Evolutionary conservation across 2,888 invertebrate genomes (phyloP).

Genomic region (Microplitis manilae): DNA sequence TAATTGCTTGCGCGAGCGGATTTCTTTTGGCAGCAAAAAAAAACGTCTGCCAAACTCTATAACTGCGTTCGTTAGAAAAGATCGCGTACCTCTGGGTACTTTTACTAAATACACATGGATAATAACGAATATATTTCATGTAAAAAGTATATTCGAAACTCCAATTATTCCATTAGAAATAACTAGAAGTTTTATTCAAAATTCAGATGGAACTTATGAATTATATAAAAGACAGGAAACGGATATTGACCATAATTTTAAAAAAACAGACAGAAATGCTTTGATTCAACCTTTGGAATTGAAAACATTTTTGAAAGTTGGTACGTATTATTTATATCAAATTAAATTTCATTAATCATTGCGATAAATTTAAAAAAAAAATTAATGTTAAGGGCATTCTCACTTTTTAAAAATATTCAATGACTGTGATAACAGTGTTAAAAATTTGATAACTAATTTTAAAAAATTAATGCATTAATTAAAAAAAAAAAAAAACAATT

Average conservation of each 20-base stretch:
- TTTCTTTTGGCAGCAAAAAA: conserved; percentile 77
- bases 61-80: conserved; percentile 75
- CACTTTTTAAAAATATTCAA: conserved; percentile 37
- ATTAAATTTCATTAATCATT: no score
- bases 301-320: conserved; percentile 79
- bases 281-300: conserved; percentile 76
- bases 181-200: conserved; percentile 78
- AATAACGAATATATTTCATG: conserved; percentile 80
- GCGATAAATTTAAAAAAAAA: no score
- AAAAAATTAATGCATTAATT: no score
- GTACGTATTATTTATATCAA: conserved; percentile 66
- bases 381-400: no score
- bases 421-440: no score
- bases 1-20: conserved; percentile 80
- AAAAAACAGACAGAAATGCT: conserved; percentile 68
- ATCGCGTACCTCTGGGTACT: conserved; percentile 78
- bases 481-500: no score
- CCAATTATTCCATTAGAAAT: conserved; percentile 77
- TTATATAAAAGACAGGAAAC: conserved; percentile 70
- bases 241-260: conserved; percentile 65
- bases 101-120: conserved; percentile 82
- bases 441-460: no score
- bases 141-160: conserved; percentile 83
- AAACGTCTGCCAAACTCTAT: conserved; percentile 79
- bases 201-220: conserved; percentile 76